Base-by-base conservation (phyloP, 2,888 invertebrate species). In the Caenorhabditis imperialis region DNA sequence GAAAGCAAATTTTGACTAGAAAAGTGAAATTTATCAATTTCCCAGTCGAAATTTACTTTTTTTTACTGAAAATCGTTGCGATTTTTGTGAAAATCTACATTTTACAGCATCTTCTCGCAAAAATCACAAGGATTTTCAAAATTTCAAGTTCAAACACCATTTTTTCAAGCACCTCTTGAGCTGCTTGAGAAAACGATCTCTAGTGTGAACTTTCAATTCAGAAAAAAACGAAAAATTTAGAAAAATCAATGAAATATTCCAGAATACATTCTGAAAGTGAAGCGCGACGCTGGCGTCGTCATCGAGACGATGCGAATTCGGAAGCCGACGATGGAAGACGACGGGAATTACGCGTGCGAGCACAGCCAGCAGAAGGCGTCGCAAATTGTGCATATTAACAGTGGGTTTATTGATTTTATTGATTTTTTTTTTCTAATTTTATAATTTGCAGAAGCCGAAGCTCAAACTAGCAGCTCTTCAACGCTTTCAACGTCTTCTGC, bases 321-420 rank as follows among this genome's bases (percentile, higher is more conserved):
- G 42, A 77, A 74, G 18, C 78, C 81, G 20, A 81, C 83, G 7
- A 75, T 74, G 67, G 78, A 75, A 22, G 86, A 86, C 51, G 83
- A 84, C 54, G 86, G 86, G 16, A 70, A 81, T 25, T 86, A 86
- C 54, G 83, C 84, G 6, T 86, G 86, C 69, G 79, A 82, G 60
- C 82, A 83, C 18, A 72, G 73, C 35, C 58, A 77, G 22, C 80
- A 82, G 23, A 77, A 75, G 30, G 82, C 86, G 18, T 79, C 82
- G 7, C 86, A 86, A 67, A 86, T 85, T 57, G 82, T 86, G 12
- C 83, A 83, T 53, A 80, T 86, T 37, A 86, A 85, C 55, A 73
- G 77, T 77, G 12, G 55, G 77, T 45, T 27, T 57, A 42, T 20
- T 6, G 7, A n/a, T n/a, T n/a, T n/a, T n/a, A n/a, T n/a, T 7